A percentile compares a stretch with the other conserved stretches of the same genome.
These are phyloP conservation scores for Rhysida immarginata DNA, from an alignment of 1,140 invertebrate genomes.

Conservation along the genomic window DNA sequence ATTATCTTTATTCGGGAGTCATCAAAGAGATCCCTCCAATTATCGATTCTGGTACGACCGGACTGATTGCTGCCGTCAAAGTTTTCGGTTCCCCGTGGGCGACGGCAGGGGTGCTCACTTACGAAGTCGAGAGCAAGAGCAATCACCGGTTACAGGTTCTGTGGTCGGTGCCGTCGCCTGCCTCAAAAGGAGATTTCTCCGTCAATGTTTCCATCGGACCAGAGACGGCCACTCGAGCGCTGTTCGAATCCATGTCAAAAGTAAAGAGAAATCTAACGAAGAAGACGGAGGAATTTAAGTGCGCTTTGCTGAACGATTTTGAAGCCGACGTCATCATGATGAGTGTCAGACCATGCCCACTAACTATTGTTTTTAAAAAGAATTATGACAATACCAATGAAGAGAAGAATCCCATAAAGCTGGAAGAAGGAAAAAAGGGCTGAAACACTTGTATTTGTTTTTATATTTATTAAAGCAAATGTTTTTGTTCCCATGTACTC, in stretches of 20 bases:
- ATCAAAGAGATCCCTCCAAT: not conserved
- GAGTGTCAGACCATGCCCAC: not conserved
- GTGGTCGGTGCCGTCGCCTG: not conserved
- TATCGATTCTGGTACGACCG: not conserved
- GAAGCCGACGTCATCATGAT: not conserved
- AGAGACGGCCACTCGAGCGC: not conserved
- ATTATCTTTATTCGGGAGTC: not conserved
- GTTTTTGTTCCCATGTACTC: too few species aligned
- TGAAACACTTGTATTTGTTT: too few species aligned
- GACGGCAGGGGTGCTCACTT: not conserved
- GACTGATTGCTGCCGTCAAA: not conserved
- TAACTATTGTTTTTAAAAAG: too few species aligned
- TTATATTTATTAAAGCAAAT: too few species aligned
- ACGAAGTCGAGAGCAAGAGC: not conserved
- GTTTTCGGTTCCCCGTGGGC: not conserved
- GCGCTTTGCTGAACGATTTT: not conserved
- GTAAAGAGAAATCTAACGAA: not conserved
- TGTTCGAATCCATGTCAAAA: not conserved
- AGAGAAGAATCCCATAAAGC: too few species aligned
- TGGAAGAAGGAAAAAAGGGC: too few species aligned
- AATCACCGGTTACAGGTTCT: not conserved
- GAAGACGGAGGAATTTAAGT: not conserved
- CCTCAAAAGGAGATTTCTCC: not conserved
- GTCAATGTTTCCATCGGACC: not conserved
- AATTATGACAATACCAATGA: too few species aligned